Evolutionary conservation across 2,888 invertebrate genomes (phyloP).

Genomic region (Notocelia uddmanniana): DNA sequence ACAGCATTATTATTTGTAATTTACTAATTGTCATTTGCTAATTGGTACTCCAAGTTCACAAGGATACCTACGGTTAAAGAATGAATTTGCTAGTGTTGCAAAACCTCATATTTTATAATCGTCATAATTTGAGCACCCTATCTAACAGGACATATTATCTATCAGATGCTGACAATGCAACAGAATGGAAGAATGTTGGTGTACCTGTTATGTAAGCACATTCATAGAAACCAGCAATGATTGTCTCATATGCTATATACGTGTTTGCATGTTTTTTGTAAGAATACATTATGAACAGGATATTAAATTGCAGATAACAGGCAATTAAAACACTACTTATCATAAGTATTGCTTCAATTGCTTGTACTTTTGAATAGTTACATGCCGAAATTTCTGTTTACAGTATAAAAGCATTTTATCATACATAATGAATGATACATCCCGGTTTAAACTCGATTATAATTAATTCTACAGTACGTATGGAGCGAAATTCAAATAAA

Average conservation of each 20-base stretch:
- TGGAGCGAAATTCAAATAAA: not conserved
- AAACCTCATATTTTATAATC: not conserved
- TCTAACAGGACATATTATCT: not conserved
- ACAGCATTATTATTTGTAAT: not conserved
- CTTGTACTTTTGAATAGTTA: not conserved
- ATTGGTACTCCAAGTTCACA: not conserved
- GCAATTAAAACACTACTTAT: too few relatives aligned
- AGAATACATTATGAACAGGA: not conserved
- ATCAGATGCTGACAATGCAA: slow-evolving; percentile 5
- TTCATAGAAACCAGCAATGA: not conserved
- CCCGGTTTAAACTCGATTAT: not conserved
- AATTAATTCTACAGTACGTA: not conserved
- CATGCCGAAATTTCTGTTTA: not conserved
- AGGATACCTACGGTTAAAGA: not conserved
- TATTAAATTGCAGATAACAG: not conserved
- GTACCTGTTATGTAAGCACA: not conserved
- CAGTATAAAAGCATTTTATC: too few relatives aligned
- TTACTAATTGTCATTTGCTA: not conserved
- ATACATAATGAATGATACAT: too few relatives aligned
- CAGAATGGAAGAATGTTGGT: not conserved
- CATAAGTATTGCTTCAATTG: not conserved
- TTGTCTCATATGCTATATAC: too few relatives aligned
- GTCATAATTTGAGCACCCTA: not conserved
- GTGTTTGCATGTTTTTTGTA: not conserved
- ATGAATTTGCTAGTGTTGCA: not conserved